These are phyloP conservation scores for Amazonetta brasiliensis DNA, from an alignment of 2,797 vertebrate genomes.

Conservation along the genomic window DNA sequence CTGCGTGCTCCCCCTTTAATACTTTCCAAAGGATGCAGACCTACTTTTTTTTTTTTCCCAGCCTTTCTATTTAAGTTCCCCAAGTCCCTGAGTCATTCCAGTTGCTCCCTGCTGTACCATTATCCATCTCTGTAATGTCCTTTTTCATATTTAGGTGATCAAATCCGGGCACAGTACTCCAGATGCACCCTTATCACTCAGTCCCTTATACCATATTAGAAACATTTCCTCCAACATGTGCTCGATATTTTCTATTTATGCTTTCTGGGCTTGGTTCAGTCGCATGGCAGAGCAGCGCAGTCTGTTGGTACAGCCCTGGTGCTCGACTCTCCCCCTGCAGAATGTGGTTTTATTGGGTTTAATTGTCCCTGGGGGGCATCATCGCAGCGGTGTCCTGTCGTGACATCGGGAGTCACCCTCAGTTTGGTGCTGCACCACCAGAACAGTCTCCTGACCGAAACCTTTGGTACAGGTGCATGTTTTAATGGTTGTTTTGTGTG, in stretches of 20 bases:
- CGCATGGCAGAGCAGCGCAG: background rate
- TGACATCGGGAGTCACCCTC: background rate
- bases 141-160: conserved; percentile 62
- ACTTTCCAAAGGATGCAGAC: conserved; percentile 60
- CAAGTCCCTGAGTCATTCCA: conserved; percentile 53
- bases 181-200: conserved; percentile 17
- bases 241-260: background rate
- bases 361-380: background rate
- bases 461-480: background rate
- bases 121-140: conserved; percentile 49
- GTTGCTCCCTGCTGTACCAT: conserved; percentile 37
- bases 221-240: conserved; percentile 3
- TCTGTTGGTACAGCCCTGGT: background rate
- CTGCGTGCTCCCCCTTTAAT: conserved; percentile 57
- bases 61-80: conserved; percentile 46
- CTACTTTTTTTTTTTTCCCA: conserved; percentile 28
- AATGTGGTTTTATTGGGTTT: background rate
- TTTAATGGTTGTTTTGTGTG: background rate
- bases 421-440: background rate
- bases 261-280: background rate
- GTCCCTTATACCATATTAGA: conserved; percentile 39
- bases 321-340: background rate
- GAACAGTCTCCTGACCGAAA: background rate
- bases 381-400: background rate
- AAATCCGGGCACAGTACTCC: conserved; percentile 45